Conservation (phyloP, 2,797 vertebrate species). For the Valencia hispanica region DNA sequence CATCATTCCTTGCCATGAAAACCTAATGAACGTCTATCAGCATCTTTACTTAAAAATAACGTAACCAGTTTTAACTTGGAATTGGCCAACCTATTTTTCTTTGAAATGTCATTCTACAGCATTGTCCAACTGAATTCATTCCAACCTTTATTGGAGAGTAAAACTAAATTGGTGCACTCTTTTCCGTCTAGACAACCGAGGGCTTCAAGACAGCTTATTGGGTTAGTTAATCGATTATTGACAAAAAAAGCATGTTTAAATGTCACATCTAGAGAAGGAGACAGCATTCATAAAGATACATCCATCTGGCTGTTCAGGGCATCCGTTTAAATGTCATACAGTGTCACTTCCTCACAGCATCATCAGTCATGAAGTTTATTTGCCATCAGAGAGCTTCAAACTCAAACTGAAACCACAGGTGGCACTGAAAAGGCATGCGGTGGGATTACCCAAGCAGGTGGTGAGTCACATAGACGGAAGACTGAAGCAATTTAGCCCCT, state of each 20-base stretch:
- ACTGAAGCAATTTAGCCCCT: conserved; percentile 48
- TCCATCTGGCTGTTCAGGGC: conserved; percentile 23
- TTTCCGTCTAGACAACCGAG: conserved; percentile 42
- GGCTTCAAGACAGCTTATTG: conserved; percentile 48
- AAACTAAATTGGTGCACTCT: conserved; percentile 30
- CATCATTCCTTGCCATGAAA: conserved; percentile 5
- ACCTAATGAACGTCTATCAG: not conserved
- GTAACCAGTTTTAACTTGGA: not conserved
- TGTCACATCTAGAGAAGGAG: conserved; percentile 44
- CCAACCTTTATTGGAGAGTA: conserved; percentile 12
- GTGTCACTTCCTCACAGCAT: conserved; percentile 16
- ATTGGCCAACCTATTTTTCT: conserved; percentile 31
- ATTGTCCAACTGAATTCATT: conserved; percentile 34
- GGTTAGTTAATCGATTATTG: conserved; percentile 58
- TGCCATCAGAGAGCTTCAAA: conserved; percentile 58
- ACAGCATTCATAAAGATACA: conserved; percentile 20
- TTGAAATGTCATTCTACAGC: conserved; percentile 44
- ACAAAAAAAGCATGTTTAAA: conserved; percentile 46
- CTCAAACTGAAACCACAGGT: conserved; percentile 51
- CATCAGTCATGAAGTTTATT: conserved; percentile 24
- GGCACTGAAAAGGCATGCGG: conserved; percentile 30
- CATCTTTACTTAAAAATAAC: not conserved
- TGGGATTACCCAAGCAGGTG: conserved; percentile 64
- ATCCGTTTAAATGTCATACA: conserved; percentile 61
- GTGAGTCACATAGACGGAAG: conserved; percentile 48